Base-by-base conservation (phyloP, 1,140 invertebrate species). In the Lethocerus indicus region DNA sequence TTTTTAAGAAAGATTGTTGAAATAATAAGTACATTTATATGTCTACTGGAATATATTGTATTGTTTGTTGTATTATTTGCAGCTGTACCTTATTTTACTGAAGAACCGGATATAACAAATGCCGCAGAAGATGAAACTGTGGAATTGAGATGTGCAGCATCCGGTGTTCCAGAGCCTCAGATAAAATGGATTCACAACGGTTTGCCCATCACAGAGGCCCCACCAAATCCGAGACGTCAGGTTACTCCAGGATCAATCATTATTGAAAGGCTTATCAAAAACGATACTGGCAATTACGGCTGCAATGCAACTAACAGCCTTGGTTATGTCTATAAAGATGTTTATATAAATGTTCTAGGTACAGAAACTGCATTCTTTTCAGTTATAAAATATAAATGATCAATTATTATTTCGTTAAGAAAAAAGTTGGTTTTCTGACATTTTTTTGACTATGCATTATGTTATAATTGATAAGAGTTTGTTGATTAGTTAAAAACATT, bases 151-250 rank as follows among this genome's bases (percentile, higher is more conserved):
- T 98, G 95, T 66, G 74, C 79, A 50, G 94, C 94, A 0, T 76
- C 71, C 7, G 94, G 92, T 51, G 76, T 79, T 2, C 95, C 95
- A 1, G 73, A 81, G 45, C 94, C 95, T 0, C 74, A 83, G 53
- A 90, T 96, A 43, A 79, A 87, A 58, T 98, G 95, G 95, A 94
- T 93, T 47, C 81, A 95, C 64, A 98, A 99, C 71, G 93, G 94
- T 29, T 81, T 82, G 59, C 84, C 87, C 1, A 80, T 96, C 27
- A 70, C 74, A 42, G 77, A 87, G 63, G 78, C 82, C 1, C 71
- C 77, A 13, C 67, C 69, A 0, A 93, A 91, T 72, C 69, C 75
- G 0, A 73, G 89, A 42, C 71, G 73, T 49, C 68, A 62, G 54
- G 64, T 87, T 12, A 69, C 69, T 0, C 60, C 72, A 0, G 83